Conservation (phyloP, 2,113 vertebrate species). For the Hippocampus zosterae region DNA sequence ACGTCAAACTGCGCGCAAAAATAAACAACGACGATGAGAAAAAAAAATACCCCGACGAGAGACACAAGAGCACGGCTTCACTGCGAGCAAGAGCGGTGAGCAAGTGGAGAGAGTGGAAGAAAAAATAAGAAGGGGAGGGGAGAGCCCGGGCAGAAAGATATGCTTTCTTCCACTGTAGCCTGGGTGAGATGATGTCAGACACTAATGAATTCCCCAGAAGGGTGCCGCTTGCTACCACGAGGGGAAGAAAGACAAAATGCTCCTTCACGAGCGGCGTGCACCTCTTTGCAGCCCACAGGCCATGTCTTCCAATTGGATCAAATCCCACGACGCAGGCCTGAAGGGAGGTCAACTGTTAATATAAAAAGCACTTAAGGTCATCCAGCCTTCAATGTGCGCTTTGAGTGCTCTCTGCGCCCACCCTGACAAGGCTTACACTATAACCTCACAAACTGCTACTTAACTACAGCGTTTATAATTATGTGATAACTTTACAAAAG, state of each 20-base stretch:
- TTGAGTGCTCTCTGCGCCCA: constrained; percentile 26
- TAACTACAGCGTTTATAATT: constrained; percentile 17
- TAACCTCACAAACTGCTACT: constrained; percentile 15
- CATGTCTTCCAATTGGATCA: constrained; percentile 54
- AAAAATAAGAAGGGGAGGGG: constrained; percentile 27
- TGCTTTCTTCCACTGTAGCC: constrained; percentile 67
- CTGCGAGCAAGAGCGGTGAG: constrained; percentile 29
- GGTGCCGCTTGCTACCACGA: constrained; percentile 65
- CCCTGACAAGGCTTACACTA: constrained; percentile 19
- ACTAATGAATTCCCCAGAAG: constrained; percentile 75
- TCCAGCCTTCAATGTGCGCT: constrained; percentile 38
- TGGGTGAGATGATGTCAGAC: constrained; percentile 74
- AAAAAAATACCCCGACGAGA: neutral
- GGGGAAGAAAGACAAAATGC: constrained; percentile 68
- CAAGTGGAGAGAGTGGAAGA: constrained; percentile 10
- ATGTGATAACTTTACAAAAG: constrained; percentile 21
- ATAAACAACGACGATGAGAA: neutral
- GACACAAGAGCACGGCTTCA: constrained; percentile 31
- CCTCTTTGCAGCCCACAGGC: constrained; percentile 54
- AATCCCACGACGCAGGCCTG: constrained; percentile 49
- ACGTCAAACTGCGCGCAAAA: constrained; percentile 58
- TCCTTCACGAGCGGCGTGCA: constrained; percentile 64
- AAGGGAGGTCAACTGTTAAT: constrained; percentile 49
- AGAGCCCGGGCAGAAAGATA: constrained; percentile 66
- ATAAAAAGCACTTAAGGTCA: constrained; percentile 43